A percentile compares a stretch with the other conserved stretches of the same genome.
phyloP scores from a whole-genome alignment of 1,140 invertebrate genomes.

The Littorina saxatilis region DNA sequence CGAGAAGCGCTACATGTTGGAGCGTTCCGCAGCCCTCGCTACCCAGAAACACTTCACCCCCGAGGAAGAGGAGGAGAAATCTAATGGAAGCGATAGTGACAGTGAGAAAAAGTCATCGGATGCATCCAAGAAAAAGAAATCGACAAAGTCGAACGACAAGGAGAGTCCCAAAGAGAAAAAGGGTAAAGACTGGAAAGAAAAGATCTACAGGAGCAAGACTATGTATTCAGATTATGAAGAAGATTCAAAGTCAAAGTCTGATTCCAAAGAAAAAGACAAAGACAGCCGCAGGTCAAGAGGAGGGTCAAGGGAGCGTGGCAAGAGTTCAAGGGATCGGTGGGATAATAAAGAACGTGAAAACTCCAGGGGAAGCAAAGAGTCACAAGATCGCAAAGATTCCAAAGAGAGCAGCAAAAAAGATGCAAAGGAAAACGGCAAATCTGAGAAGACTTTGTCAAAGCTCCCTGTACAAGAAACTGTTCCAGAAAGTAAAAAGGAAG shows the following conservation, averaged over 20 bases:
- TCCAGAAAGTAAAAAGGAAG: not conserved
- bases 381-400: not conserved
- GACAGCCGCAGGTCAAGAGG: not conserved
- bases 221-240: conserved; percentile 7
- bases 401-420: not conserved
- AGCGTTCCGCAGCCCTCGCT: conserved; percentile 58
- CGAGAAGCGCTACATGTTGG: conserved; percentile 64
- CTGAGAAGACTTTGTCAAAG: too few relatives aligned
- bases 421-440: not conserved
- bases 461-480: too few relatives aligned
- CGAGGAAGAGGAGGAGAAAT: conserved; percentile 32
- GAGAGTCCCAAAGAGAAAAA: conserved; percentile 4
- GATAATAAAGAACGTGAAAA: not conserved
- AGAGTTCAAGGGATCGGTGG: not conserved
- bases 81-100: conserved; percentile 33
- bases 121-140: conserved; percentile 20
- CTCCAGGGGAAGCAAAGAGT: not conserved
- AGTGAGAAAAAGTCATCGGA: conserved; percentile 43
- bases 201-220: conserved; percentile 23
- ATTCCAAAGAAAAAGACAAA: conserved; percentile 1
- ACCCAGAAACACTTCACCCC: conserved; percentile 38
- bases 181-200: conserved; percentile 25
- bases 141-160: not conserved
- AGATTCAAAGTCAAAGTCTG: not conserved
- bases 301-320: not conserved